Base-by-base conservation (phyloP, 1,140 invertebrate genomes). In the Ganaspis sp. region DNA sequence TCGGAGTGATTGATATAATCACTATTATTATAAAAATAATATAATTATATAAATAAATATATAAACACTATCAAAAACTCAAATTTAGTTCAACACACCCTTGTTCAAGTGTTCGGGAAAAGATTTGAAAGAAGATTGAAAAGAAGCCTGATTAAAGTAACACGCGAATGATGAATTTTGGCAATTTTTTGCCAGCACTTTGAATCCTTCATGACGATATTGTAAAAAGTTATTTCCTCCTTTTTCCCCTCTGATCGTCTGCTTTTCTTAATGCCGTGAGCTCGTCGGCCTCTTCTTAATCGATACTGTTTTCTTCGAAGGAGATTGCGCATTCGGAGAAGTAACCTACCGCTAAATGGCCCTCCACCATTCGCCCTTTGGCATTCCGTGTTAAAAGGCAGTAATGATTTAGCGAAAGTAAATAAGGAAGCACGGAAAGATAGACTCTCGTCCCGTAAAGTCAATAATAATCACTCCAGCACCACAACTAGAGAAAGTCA, bases 281-380 rank as follows among this genome's bases (percentile, higher is more conserved):
- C 70, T 53, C 72, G 64, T 73, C 73, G 70, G 69, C 70, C 74
- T 77, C 64, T 74, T 79, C 79, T 69, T 79, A 83, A 82, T 83
- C 82, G 82, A 83, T 84, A 82, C 77, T 71, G 78, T 83, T 82
- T 84, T 82, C 80, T 81, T 76, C 78, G 78, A 83, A 82, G 78
- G 78, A 81, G 83, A 84, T 84, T 82, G 79, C 77, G 81, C 81
- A 75, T 81, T 74, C 78, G 75, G n/a, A 64, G 58, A 29, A 64
- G 58, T 64, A 64, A 64, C 58, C 23, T 34, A 64, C 58, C 23
- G 58, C 58, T 64, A 64, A 64, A 64, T 64, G 58, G 58, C 58
- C 58, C 23, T 34, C 23, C 58, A 64, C 58, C 23, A 64, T 29
- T 64, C 58, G 58, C 23, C 23, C 58, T 64, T 29, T 64, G 58